phyloP scores from a whole-genome alignment of 2,888 invertebrate genomes.

The Cetonia aurata region DNA sequence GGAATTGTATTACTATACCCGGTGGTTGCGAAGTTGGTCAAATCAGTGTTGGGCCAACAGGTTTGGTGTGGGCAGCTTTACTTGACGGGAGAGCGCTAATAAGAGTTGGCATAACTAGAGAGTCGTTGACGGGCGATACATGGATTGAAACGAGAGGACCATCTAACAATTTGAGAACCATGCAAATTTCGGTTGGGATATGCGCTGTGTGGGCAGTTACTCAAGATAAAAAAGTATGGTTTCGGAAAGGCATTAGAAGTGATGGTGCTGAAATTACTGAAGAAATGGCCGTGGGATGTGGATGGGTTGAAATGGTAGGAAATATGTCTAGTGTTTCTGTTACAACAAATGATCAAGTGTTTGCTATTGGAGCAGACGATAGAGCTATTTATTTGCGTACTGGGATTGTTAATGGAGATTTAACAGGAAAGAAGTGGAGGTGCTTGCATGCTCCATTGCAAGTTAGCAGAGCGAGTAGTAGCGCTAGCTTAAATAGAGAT shows the following conservation, averaged over 20 bases:
- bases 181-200: slow-evolving; percentile 85
- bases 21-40: slow-evolving; percentile 85
- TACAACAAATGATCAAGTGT: slow-evolving; percentile 86
- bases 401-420: slow-evolving; percentile 80
- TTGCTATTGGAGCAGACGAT: slow-evolving; percentile 87
- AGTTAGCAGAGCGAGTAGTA: slow-evolving; percentile 85
- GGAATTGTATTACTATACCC: slow-evolving; percentile 80
- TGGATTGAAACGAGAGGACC: slow-evolving; percentile 89
- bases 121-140: slow-evolving; percentile 74
- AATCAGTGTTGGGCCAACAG: slow-evolving; percentile 86
- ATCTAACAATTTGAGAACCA: slow-evolving; percentile 76
- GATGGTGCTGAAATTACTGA: slow-evolving; percentile 79
- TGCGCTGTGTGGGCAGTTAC: slow-evolving; percentile 86
- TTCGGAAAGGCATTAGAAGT: slow-evolving; percentile 81
- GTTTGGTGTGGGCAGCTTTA: slow-evolving; percentile 88
- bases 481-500: slow-evolving; percentile 72
- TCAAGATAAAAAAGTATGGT: slow-evolving; percentile 88
- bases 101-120: slow-evolving; percentile 81
- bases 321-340: slow-evolving; percentile 87
- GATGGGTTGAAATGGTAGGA: slow-evolving; percentile 93
- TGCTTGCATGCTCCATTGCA: slow-evolving; percentile 84
- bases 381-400: slow-evolving; percentile 84
- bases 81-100: slow-evolving; percentile 87
- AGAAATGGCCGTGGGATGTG: slow-evolving; percentile 82
- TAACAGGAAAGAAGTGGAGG: slow-evolving; percentile 91